These are phyloP conservation scores for Coracopsis vasa DNA, from an alignment of 2,113 vertebrate species.

Conservation along the genomic window DNA sequence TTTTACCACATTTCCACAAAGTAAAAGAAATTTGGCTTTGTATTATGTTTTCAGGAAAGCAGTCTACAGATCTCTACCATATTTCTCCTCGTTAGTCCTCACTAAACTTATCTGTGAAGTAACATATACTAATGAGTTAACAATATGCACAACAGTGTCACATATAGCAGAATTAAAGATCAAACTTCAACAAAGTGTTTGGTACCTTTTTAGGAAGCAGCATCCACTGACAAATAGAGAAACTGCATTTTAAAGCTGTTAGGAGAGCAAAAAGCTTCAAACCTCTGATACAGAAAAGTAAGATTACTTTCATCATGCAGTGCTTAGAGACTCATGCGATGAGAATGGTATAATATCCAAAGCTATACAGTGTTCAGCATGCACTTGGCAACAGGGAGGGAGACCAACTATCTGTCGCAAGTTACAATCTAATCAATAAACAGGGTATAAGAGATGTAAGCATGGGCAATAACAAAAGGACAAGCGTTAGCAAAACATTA, in stretches of 20 bases:
- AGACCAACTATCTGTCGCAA: background rate
- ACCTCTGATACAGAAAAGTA: background rate
- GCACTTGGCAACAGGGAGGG: background rate
- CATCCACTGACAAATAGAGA: background rate
- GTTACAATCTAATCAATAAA: background rate
- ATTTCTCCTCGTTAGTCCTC: background rate
- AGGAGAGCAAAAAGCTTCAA: background rate
- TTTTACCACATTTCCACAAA: slow-evolving; percentile 6
- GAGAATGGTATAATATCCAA: background rate
- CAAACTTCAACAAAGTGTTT: background rate
- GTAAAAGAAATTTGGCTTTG: background rate
- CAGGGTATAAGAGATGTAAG: background rate
- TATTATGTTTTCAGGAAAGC: background rate
- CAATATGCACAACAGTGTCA: background rate
- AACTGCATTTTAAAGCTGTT: background rate
- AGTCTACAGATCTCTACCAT: background rate
- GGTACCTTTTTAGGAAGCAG: background rate
- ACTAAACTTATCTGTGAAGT: background rate
- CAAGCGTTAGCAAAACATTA: background rate
- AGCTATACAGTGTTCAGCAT: background rate
- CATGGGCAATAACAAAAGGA: background rate
- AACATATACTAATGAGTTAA: background rate
- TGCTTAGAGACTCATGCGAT: background rate
- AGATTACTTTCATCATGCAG: background rate
- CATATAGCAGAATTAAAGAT: background rate